Conservation (phyloP, 2,888 invertebrate species). For the Melanotus villosus region DNA sequence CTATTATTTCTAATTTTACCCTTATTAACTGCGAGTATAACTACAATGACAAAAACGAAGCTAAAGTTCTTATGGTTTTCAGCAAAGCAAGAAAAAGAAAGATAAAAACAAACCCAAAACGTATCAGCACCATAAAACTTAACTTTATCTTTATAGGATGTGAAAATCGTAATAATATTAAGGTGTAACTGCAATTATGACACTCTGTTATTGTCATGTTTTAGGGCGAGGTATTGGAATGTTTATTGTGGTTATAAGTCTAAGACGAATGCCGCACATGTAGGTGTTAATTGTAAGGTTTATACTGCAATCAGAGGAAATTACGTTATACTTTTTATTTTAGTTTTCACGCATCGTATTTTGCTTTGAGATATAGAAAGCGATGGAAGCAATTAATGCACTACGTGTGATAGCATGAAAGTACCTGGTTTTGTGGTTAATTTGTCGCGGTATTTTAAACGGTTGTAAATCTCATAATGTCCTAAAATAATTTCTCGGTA, state of each 20-base stretch:
- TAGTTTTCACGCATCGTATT: not conserved
- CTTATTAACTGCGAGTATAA: no score
- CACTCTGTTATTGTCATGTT: slow-evolving; percentile 33
- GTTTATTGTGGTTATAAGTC: slow-evolving; percentile 28
- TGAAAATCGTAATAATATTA: slow-evolving; percentile 20
- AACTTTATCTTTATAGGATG: slow-evolving; percentile 22
- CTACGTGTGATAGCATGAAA: slow-evolving; percentile 22
- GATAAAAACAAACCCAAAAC: no score
- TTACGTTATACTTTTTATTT: not conserved
- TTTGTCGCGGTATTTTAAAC: not conserved
- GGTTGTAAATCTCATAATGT: slow-evolving; percentile 2
- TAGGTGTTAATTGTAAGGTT: slow-evolving; percentile 29
- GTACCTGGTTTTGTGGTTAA: not conserved
- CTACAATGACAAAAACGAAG: no score
- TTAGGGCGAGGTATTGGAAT: slow-evolving; percentile 39
- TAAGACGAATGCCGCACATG: slow-evolving; percentile 10
- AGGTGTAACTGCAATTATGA: slow-evolving; percentile 33
- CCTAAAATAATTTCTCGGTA: not conserved
- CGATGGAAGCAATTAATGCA: slow-evolving; percentile 11
- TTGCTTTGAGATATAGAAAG: not conserved
- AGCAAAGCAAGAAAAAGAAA: no score
- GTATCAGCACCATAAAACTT: not conserved
- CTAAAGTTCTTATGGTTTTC: no score
- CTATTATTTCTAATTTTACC: no score
- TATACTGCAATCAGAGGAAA: slow-evolving; percentile 4